phyloP scores from a whole-genome alignment of 2,888 invertebrate species.

The Pachydiplax longipennis region DNA sequence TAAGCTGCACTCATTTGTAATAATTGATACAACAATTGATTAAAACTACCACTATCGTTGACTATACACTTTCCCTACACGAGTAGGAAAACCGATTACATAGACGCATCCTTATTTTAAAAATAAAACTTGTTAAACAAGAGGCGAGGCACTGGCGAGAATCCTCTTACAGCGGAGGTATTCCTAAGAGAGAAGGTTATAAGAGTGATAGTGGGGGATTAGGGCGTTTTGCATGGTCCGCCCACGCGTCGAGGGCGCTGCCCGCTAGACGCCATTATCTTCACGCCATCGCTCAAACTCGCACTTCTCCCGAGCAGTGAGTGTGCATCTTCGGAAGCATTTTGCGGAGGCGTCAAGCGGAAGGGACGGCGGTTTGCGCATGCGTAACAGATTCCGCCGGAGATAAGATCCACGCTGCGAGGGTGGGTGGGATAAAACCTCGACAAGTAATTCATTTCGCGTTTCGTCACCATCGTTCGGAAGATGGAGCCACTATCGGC shows the following conservation, averaged over 20 bases:
- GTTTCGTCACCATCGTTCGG: constrained; percentile 2
- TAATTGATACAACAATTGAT: too few species aligned
- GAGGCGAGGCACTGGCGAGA: too few species aligned
- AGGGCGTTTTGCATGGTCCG: background rate
- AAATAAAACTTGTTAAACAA: too few species aligned
- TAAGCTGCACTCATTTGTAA: too few species aligned
- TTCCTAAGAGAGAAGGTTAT: too few species aligned
- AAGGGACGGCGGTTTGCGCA: constrained; percentile 3
- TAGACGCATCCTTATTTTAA: too few species aligned
- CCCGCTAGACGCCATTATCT: background rate
- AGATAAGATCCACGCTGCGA: background rate
- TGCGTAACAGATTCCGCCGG: background rate
- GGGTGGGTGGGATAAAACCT: background rate
- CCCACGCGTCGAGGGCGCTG: background rate
- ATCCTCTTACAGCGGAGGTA: too few species aligned
- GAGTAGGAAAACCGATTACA: too few species aligned
- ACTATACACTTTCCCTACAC: too few species aligned
- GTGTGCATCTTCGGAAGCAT: background rate
- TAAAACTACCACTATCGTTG: too few species aligned
- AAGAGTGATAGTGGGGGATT: too few species aligned
- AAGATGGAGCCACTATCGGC: background rate
- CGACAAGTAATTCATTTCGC: background rate
- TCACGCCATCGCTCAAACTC: background rate
- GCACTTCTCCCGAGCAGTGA: background rate
- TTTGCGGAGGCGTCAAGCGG: background rate